These are phyloP conservation scores for Epinephelus fuscoguttatus DNA, from an alignment of 2,113 vertebrate genomes.

Conservation along the genomic window DNA sequence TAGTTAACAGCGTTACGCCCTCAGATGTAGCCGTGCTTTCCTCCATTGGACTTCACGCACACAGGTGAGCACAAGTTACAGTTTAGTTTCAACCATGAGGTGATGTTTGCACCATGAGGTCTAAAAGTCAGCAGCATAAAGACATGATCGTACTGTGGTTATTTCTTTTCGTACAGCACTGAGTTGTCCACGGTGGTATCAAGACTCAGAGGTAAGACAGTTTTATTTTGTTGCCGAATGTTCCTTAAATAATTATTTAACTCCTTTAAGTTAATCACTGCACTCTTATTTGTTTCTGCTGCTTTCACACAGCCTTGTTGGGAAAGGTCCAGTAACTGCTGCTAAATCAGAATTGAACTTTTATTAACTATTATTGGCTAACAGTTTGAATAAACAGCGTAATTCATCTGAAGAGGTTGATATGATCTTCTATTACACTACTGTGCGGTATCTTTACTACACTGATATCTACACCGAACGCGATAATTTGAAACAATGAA, in stretches of 20 bases:
- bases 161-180: constrained; percentile 54
- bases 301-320: background rate
- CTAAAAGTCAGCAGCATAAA: background rate
- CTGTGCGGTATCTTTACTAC: constrained; percentile 56
- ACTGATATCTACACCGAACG: constrained; percentile 10
- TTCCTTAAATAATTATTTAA: background rate
- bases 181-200: constrained; percentile 63
- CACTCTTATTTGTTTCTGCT: background rate
- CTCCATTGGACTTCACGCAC: constrained; percentile 61
- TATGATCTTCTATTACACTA: constrained; percentile 30
- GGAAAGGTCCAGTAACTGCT: background rate
- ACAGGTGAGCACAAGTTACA: constrained; percentile 58
- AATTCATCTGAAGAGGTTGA: constrained; percentile 1
- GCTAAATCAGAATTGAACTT: background rate
- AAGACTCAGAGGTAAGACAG: constrained; percentile 71
- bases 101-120: background rate
- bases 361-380: background rate
- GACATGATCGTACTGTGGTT: background rate
- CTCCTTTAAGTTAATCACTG: background rate
- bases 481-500: constrained; percentile 33
- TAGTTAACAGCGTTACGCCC: constrained; percentile 74
- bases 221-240: background rate
- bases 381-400: background rate
- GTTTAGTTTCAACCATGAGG: background rate
- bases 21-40: constrained; percentile 74